These are phyloP conservation scores for Apolygus lucorum DNA, from an alignment of 1,140 invertebrate genomes.

Conservation along the genomic window DNA sequence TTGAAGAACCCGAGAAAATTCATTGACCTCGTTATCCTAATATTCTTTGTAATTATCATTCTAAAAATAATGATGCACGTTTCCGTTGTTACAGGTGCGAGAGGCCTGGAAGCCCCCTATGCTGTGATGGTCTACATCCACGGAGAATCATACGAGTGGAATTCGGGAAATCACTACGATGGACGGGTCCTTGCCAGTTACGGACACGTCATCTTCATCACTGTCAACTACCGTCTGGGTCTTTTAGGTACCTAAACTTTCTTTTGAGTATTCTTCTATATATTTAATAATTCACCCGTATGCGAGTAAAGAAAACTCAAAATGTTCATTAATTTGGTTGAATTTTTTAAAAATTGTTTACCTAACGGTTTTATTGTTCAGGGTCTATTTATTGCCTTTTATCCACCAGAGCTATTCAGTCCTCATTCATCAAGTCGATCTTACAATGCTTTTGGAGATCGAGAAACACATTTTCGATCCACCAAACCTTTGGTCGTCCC, in stretches of 20 bases:
- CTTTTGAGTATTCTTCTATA: no score
- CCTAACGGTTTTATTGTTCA: neutral
- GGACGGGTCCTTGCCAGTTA: conserved; percentile 77
- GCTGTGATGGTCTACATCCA: conserved; percentile 75
- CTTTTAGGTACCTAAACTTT: conserved; percentile 62
- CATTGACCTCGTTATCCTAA: no score
- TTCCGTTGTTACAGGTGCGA: conserved; percentile 47
- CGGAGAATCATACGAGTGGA: conserved; percentile 77
- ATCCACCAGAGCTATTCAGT: no score
- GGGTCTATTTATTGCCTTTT: no score
- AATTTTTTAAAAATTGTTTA: neutral
- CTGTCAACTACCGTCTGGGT: conserved; percentile 80
- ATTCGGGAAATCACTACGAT: conserved; percentile 76
- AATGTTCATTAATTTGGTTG: neutral
- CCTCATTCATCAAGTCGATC: no score
- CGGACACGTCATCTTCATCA: conserved; percentile 81
- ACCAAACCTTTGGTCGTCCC: no score
- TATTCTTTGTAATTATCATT: no score
- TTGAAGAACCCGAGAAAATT: no score
- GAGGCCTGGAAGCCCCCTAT: conserved; percentile 65
- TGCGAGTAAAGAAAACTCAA: neutral
- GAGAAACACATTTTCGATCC: no score
- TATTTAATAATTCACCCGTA: neutral
- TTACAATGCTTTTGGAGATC: no score
- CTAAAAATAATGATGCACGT: no score